Percentiles rank a stretch among this genome's conserved stretches.
Conservation (phyloP, 2,113 vertebrate species). For the Cavia porcellus region DNA sequence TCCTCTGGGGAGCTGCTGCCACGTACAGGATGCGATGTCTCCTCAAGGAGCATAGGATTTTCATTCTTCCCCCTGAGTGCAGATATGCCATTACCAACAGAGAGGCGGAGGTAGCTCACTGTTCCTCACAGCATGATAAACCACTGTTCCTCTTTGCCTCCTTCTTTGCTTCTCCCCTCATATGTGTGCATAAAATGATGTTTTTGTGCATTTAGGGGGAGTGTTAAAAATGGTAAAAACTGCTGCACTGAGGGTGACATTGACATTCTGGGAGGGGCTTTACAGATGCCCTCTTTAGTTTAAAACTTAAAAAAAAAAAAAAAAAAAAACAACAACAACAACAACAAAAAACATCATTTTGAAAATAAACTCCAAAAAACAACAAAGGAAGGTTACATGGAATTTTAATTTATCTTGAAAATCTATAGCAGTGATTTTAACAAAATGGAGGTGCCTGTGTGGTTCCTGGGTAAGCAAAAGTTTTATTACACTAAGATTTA, state of each 20-base stretch:
- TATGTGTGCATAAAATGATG: not conserved
- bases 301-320: no score
- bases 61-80: not conserved
- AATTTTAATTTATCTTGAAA: slow-evolving; percentile 43
- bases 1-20: not conserved
- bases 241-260: not conserved
- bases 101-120: not conserved
- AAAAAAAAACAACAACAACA: no score
- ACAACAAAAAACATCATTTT: no score
- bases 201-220: not conserved
- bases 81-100: not conserved
- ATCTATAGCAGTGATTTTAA: not conserved
- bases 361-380: not conserved
- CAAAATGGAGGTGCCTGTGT: not conserved
- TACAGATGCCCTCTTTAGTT: not conserved
- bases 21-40: not conserved
- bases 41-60: not conserved
- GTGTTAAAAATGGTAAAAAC: not conserved
- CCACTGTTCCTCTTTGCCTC: not conserved
- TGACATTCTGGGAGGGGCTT: not conserved
- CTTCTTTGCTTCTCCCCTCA: not conserved
- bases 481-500: not conserved
- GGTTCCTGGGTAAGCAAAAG: not conserved
- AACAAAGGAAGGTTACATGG: not conserved
- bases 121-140: not conserved